Evolutionary conservation across 2,797 vertebrate species (phyloP), one percentile per base, ranked within the genome.

Genomic region (Pangasius sanitwongsei): DNA sequence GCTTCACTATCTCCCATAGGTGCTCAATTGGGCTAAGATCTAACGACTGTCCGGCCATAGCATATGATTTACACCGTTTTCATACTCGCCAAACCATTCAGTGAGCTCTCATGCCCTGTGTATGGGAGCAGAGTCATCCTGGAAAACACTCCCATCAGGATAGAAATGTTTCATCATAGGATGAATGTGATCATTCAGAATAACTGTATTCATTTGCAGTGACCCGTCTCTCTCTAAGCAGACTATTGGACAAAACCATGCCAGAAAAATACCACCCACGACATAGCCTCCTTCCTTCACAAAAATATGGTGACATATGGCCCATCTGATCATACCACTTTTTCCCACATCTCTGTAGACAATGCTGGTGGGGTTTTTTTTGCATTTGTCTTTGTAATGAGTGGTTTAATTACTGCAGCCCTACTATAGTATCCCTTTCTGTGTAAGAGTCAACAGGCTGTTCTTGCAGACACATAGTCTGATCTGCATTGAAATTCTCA

Each of bases 111-210:
- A 41, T 41, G 69, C 16, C 41, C 37, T 74, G 57, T 25, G 11
- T 25, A 59, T 81, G 31, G 34, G 20, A 31, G 37, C 8, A 53
- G 50, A 57, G 34, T 41, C 23, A 8, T 83, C 23, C 34, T 61
- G 34, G 53, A 81, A 59, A 11, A 3, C 20, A 37, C 57, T 44
- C 37, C 18, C 37, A 55, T 31, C 15, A 18, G n/a, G 48, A 53
- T 55, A 78, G n/a, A 78, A 78, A 20, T 31, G 7, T 53, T 53
- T 53, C 48, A 53, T 53, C 75, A 78, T 31, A 16, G 13, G 48
- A 78, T 50, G 53, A 31, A 80, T 78, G 48, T 53, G 28, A n/a
- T 78, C 75, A n/a, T 78, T 78, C 50, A 78, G 75, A 31, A 53
- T 80, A 18, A 18, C 50, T 55, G 70, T 25, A 55, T 78, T 78